phyloP scores from a whole-genome alignment of 2,113 vertebrate species.

The Festucalex cinctus region DNA sequence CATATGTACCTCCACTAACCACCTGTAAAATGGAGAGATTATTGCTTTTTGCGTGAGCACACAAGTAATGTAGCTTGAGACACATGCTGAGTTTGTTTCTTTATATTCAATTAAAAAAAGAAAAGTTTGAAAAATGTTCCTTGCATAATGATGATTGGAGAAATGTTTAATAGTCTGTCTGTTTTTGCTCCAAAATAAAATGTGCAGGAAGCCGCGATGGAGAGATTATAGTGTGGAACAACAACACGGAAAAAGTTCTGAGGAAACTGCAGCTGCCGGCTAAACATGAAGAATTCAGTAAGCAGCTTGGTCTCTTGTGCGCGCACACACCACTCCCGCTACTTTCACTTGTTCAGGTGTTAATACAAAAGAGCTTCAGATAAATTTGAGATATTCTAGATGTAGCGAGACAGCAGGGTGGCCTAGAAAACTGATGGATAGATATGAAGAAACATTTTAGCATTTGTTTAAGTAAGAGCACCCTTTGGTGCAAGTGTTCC shows the following conservation, averaged over 20 bases:
- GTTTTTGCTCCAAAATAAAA: not conserved
- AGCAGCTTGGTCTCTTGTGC: conserved; percentile 45
- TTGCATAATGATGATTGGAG: not conserved
- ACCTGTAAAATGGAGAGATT: conserved; percentile 25
- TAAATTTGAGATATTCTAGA: not conserved
- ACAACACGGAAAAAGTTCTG: conserved; percentile 70
- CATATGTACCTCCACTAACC: conserved; percentile 25
- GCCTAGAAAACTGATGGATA: not conserved
- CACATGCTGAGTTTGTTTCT: conserved; percentile 36
- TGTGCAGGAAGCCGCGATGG: conserved; percentile 70
- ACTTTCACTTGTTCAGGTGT: not conserved
- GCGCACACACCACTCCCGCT: not conserved
- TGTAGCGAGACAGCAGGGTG: not conserved
- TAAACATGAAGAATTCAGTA: conserved; percentile 31
- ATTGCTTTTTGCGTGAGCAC: conserved; percentile 2
- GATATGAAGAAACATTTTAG: not conserved
- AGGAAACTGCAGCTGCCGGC: conserved; percentile 55
- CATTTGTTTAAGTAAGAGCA: not conserved
- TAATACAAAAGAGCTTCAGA: not conserved
- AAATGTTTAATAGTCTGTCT: not conserved
- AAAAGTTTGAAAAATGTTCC: no score
- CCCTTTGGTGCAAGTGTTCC: not conserved
- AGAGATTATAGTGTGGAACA: conserved; percentile 78
- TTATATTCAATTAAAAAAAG: not conserved
- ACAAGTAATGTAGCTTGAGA: conserved; percentile 33